Conservation (phyloP, 1,140 invertebrate species). For the Cyphomyrmex costatus region DNA sequence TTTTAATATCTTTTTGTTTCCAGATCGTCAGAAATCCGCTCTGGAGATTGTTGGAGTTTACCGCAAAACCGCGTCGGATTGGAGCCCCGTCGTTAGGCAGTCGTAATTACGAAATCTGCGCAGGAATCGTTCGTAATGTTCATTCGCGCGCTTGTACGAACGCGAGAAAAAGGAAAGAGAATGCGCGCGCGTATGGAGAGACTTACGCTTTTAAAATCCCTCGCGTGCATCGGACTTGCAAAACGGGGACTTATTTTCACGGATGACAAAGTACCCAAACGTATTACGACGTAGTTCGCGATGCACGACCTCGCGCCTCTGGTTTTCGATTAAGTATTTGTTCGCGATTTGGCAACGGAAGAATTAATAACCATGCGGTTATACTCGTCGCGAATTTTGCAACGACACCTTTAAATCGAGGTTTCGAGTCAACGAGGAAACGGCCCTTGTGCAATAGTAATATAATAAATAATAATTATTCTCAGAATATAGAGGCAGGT, state of each 20-base stretch:
- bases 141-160: not conserved
- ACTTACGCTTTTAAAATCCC: conserved; percentile 4
- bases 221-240: conserved; percentile 6
- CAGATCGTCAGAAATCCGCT: conserved; percentile 3
- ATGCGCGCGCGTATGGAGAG: not conserved
- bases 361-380: not conserved
- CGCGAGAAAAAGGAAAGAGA: conserved; percentile 3
- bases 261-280: conserved; percentile 37
- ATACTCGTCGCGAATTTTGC: not conserved
- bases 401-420: not conserved
- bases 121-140: conserved; percentile 5
- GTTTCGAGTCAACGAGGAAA: not conserved
- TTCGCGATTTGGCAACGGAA: conserved; percentile 23
- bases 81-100: conserved; percentile 11
- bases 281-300: not conserved
- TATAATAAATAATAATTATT: not conserved
- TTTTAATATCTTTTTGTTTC: not conserved
- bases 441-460: not conserved
- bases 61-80: conserved; percentile 48
- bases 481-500: not conserved
- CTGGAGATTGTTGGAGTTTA: conserved; percentile 22
- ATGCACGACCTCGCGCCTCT: not conserved
- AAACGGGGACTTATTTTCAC: conserved; percentile 23
- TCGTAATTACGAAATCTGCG: conserved; percentile 29
- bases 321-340: not conserved